Evolutionary conservation across 2,113 vertebrate genomes (phyloP).

Genomic region (Ophthalmolycus amberensis): DNA sequence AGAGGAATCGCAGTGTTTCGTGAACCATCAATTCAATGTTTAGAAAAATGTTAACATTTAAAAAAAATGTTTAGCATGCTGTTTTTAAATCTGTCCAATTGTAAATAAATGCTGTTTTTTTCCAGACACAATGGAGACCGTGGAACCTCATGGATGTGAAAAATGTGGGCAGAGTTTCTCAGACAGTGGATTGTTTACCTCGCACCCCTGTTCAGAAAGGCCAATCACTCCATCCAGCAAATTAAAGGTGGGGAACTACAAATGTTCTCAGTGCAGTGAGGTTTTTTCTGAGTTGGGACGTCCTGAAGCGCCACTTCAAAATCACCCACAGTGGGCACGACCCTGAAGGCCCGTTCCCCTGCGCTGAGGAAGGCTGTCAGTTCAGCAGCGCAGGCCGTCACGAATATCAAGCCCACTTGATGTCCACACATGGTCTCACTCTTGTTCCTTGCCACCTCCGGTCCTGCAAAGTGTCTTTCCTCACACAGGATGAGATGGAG

Average conservation of each 20-base stretch:
- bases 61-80: not conserved
- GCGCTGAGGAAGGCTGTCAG: conserved; percentile 78
- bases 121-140: conserved; percentile 76
- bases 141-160: conserved; percentile 80
- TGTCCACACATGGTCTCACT: conserved; percentile 67
- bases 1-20: not conserved
- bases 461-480: conserved; percentile 83
- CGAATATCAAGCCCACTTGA: conserved; percentile 81
- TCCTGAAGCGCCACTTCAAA: conserved; percentile 87
- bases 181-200: conserved; percentile 72
- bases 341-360: conserved; percentile 58
- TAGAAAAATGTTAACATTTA: too few relatives aligned
- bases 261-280: conserved; percentile 81
- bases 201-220: conserved; percentile 73
- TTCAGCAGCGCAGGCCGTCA: conserved; percentile 79
- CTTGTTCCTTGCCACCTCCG: conserved; percentile 81
- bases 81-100: not conserved
- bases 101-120: not conserved
- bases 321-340: conserved; percentile 63
- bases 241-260: conserved; percentile 23
- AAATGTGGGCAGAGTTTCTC: conserved; percentile 82
- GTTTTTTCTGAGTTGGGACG: conserved; percentile 72
- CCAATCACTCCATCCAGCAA: not conserved
- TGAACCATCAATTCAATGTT: not conserved
- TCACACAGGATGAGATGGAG: conserved; percentile 83